Conservation (phyloP, 2,113 vertebrate species). For the Cacatua alba region DNA sequence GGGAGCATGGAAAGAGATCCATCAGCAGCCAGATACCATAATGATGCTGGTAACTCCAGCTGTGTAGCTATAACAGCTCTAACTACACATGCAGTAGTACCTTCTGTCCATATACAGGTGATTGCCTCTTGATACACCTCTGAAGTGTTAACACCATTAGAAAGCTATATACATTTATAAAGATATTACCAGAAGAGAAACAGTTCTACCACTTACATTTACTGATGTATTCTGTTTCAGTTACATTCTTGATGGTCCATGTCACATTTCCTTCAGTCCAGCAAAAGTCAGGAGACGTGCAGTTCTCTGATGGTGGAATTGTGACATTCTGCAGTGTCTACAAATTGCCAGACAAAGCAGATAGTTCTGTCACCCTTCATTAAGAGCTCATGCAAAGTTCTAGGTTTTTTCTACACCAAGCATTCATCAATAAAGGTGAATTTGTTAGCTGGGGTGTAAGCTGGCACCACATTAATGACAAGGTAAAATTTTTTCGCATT, state of each 20-base stretch:
- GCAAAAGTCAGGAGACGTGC: slow-evolving; percentile 76
- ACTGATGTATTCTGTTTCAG: slow-evolving; percentile 64
- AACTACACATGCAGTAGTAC: neutral
- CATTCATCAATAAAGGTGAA: neutral
- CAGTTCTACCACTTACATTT: slow-evolving; percentile 83
- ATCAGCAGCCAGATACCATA: neutral
- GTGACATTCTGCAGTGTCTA: slow-evolving; percentile 84
- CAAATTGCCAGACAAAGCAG: slow-evolving; percentile 30
- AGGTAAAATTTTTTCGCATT: neutral
- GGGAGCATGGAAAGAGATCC: slow-evolving; percentile 31
- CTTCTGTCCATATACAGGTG: fast-evolving
- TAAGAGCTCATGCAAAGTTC: neutral
- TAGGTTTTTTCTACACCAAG: neutral
- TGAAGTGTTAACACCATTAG: neutral
- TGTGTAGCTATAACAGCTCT: neutral
- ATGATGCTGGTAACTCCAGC: slow-evolving; percentile 22
- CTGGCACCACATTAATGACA: neutral
- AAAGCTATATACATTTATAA: neutral
- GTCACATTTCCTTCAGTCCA: slow-evolving; percentile 73
- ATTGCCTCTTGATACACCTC: neutral
- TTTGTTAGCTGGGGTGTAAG: neutral
- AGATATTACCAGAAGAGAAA: neutral
- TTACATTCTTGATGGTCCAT: slow-evolving; percentile 79
- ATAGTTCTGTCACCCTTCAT: neutral
- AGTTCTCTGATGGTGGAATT: slow-evolving; percentile 75